Base-by-base conservation (phyloP, 2,888 invertebrate species). In the Mythimna albipuncta region DNA sequence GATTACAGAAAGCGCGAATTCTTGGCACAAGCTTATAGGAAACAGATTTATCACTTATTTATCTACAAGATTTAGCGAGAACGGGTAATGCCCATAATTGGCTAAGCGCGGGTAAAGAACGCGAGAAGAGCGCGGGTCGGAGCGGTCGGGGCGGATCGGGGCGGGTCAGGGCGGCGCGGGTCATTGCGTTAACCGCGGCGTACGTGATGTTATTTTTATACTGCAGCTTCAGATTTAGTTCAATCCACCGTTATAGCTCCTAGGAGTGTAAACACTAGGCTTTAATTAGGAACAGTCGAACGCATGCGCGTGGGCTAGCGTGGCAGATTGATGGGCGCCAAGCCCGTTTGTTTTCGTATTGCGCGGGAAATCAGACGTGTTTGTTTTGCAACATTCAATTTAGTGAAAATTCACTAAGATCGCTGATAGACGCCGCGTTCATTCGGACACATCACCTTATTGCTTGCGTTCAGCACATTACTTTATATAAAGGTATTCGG, bases 281-380 rank as follows among this genome's bases (percentile, higher is more conserved):
- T 95, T 93, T 94, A 93, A 94, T 95, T 95, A 95, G 92, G 90
- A 85, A 84, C 91, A 87, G 91, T 89, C 89, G 86, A 90, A 90
- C 89, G 91, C 91, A 91, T 86, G 87, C 89, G 93, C 93, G 95
- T 94, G 94, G 94, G 94, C 91, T 78, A 76, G 77, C 85, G 83
- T 87, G 91, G 90, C 91, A 92, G 92, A 94, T 93, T 92, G 90
- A 93, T 92, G 89, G 74, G 83, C 86, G 89, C 91, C 86, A 77
- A 72, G 73, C 81, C 89, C 85, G 87, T 90, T 90, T 84, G 82
- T 87, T 82, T 73, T 68, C 54, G 66, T 67, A 73, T 73, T 77
- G 83, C 72, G 74, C 75, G 73, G 66, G 63, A 69, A 91, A 89
- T 89, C 87, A 83, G 88, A 90, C 90, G 81, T 94, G 92, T 95